Conservation (phyloP, 2,113 vertebrate genomes). For the Plotosus lineatus region DNA sequence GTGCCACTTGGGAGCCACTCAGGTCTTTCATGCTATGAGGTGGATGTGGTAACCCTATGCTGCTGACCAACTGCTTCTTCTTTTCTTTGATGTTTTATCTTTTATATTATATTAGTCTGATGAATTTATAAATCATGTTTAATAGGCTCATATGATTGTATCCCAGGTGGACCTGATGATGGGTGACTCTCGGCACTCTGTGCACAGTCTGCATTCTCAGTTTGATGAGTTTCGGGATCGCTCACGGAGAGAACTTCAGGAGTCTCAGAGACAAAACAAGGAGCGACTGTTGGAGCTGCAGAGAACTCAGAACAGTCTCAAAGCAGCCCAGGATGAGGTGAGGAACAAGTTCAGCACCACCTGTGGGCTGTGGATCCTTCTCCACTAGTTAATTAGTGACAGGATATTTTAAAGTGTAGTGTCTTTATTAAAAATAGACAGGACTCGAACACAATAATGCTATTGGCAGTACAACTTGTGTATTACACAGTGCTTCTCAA, state of each 20-base stretch:
- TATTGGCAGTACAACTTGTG: too few species aligned
- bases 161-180: constrained; percentile 83
- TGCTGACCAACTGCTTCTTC: too few species aligned
- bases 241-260: constrained; percentile 81
- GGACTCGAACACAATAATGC: too few species aligned
- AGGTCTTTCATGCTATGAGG: too few species aligned
- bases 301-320: constrained; percentile 77
- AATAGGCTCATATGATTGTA: not conserved
- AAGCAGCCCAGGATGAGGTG: constrained; percentile 87
- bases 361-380: too few species aligned
- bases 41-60: too few species aligned
- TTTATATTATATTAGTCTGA: not conserved
- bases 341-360: not conserved
- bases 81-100: too few species aligned
- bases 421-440: not conserved
- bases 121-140: not conserved
- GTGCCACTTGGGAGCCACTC: too few species aligned
- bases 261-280: constrained; percentile 83
- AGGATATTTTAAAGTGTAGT: not conserved
- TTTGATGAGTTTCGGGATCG: constrained; percentile 89
- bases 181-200: constrained; percentile 78
- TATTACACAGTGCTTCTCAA: too few species aligned
- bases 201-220: constrained; percentile 77
- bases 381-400: not conserved
- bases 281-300: constrained; percentile 83